Percentiles rank a stretch among this genome's conserved stretches.
These are phyloP conservation scores for Zoanthus solanderi DNA, from an alignment of 92 coral and sea anemone species.

Conservation along the genomic window DNA sequence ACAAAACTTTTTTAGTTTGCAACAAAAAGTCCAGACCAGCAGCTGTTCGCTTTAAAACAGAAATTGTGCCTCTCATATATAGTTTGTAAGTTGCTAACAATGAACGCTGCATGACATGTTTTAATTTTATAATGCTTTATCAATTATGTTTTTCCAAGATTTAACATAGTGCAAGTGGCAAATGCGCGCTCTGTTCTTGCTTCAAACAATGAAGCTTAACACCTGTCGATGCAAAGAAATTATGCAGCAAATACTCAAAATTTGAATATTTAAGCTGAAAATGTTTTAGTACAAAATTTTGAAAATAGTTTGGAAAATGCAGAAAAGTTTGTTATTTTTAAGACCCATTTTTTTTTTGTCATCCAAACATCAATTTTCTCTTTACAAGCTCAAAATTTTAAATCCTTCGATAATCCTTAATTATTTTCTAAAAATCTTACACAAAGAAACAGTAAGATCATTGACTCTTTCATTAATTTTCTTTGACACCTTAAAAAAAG, in stretches of 20 bases:
- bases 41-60: too few relatives aligned
- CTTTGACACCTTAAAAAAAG: conserved; percentile 17
- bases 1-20: too few relatives aligned
- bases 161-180: not conserved
- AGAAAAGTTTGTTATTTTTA: too few relatives aligned
- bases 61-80: too few relatives aligned
- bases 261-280: conserved; percentile 10
- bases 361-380: not conserved
- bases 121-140: not conserved
- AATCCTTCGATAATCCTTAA: not conserved
- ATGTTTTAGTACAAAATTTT: not conserved
- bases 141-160: not conserved
- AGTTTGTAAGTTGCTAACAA: too few relatives aligned
- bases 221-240: conserved; percentile 23
- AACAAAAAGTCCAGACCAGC: too few relatives aligned
- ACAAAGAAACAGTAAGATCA: not conserved
- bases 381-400: not conserved
- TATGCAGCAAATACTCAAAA: not conserved
- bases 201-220: not conserved
- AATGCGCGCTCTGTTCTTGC: conserved; percentile 1
- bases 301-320: too few relatives aligned
- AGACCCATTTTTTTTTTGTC: not conserved
- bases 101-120: too few relatives aligned
- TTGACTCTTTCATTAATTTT: conserved; percentile 27
- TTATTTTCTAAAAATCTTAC: not conserved